Percentiles rank a stretch among this genome's conserved stretches.
phyloP scores from a whole-genome alignment of 2,888 invertebrate species.

The Cephus sareptanus region DNA sequence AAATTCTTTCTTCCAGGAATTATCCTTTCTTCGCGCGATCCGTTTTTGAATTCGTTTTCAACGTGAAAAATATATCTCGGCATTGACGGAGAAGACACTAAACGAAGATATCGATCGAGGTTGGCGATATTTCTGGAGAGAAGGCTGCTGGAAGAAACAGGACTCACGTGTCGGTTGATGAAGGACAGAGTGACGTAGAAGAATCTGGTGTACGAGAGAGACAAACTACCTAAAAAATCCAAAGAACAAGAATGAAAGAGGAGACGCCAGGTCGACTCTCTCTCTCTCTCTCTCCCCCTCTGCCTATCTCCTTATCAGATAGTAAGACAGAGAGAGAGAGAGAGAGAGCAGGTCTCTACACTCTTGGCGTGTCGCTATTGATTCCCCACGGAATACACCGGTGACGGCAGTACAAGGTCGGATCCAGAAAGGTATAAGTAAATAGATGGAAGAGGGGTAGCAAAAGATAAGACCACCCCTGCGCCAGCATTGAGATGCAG shows the following conservation, averaged over 20 bases:
- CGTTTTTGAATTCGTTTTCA: background rate
- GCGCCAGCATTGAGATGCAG: constrained; percentile 8
- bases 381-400: constrained; percentile 39
- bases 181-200: background rate
- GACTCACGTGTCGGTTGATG: background rate
- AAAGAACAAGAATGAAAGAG: background rate
- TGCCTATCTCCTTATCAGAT: background rate
- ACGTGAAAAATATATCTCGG: background rate
- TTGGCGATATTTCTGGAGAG: background rate
- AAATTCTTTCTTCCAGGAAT: background rate
- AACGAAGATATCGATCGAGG: background rate
- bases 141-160: background rate
- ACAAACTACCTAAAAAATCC: background rate
- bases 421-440: constrained; percentile 9
- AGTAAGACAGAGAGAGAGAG: constrained; percentile 3
- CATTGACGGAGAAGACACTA: background rate
- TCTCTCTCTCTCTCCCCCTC: background rate
- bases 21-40: background rate
- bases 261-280: background rate
- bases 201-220: background rate
- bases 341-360: constrained; percentile 2
- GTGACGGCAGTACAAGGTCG: constrained; percentile 27
- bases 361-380: constrained; percentile 44
- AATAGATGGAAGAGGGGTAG: constrained; percentile 17
- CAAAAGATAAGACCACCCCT: constrained; percentile 8